Evolutionary conservation across 2,113 vertebrate genomes (phyloP), one percentile per base, ranked within the genome.

Genomic region (Proteles cristata): DNA sequence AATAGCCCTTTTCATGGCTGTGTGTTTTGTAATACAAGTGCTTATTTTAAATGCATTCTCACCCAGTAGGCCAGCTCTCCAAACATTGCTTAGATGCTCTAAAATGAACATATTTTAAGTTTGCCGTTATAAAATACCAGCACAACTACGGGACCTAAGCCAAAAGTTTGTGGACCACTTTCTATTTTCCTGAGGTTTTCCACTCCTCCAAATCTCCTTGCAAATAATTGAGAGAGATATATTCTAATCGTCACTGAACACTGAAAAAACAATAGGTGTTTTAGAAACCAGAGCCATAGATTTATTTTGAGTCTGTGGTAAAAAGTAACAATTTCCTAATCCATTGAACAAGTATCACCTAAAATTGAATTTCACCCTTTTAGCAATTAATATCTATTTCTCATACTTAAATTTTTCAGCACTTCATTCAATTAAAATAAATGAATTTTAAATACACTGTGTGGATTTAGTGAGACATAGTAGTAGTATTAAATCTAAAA

Each of bases 281-380:
- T 86, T 77, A 69, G 86, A 95, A 88, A 83, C 4, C 19, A 2
- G 53, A 84, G 33, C 80, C 55, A 89, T 81, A 50, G 14, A 94
- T 90, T 93, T 81, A 81, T 92, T 93, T 55, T 55, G 73, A 69
- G 35, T 92, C 90, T 55, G 19, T 88, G 88, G 25, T 76, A 95
- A 63, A 87, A 25, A 93, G 31, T 21, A 63, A 7, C 19, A 88
- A 58, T 94, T 94, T 88, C 19, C 8, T 71, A 77, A 79, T 63
- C 3, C 14, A 68, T 35, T 65, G 26, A 85, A 84, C 65, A 82
- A 79, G 14, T 81, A 53, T 55, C 23, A 93, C 43, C 66, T 68
- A 71, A 90, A 95, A 85, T 65, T 88, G 77, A 97, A 90, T 90
- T 88, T 74, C 69, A 81, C 43, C n/a, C 58, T 77, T 95, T 92